Evolutionary conservation across 1,140 invertebrate genomes (phyloP), one percentile per base, ranked within the genome.

Genomic region (Atopsyche davidsoni): DNA sequence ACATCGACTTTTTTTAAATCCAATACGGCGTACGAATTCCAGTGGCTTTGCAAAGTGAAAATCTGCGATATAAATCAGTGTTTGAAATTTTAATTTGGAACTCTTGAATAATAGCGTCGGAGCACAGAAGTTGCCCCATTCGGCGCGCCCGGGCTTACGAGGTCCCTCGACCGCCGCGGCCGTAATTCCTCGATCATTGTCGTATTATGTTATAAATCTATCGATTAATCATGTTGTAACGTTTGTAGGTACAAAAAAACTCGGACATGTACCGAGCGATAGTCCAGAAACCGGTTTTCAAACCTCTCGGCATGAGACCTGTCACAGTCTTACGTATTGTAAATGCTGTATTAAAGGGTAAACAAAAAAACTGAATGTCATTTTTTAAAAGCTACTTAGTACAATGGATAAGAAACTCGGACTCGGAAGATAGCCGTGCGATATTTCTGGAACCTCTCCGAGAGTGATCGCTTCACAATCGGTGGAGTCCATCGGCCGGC

Each of bases 161-260:
- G 13, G 24, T 23, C 41, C 24, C 18, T 22, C 41, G 41, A 23
- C 13, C 24, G 18, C 11, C 24, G 13, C 41, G 23, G 21, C n/a
- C 38, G 41, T 49, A 49, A 53, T 43, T 53, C 39, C n/a, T 53
- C 51, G 44, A 47, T 53, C 51, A 53, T 53, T 53, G 51, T 53
- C 51, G 45, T 43, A 46, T 32, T 46, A 41, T 46, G 24, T 45
- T 41, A 46, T 41, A 53, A 53, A 53, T 41, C 44, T 32, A 53
- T 41, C 51, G 51, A 53, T 53, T 53, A 53, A 53, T 53, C 51
- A 53, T 53, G 51, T 46, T 44, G 18, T 46, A 53, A 53, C 34
- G 22, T 32, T 21, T 31, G 32, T 46, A 34, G 36, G 28, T 40
- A 45, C 38, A 22, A 46, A 38, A 46, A 41, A 40, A 46, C 38